Conservation (phyloP, 92 coral and sea anemone genomes). For the Paramuricea clavata region DNA sequence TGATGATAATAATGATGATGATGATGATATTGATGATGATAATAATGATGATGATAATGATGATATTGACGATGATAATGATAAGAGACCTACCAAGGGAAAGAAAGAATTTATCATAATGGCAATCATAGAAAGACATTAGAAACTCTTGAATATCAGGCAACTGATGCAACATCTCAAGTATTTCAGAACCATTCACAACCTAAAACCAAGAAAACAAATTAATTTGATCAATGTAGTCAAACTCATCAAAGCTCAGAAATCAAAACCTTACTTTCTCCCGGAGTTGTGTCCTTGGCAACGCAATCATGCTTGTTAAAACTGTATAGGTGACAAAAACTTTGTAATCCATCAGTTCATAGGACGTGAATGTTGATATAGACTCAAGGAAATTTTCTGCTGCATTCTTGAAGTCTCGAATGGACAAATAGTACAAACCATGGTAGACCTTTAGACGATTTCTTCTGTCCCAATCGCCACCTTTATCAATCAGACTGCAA, state of each 20-base stretch:
- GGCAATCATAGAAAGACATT: constrained; percentile 91
- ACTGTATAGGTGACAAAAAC: constrained; percentile 92
- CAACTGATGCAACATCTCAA: constrained; percentile 94
- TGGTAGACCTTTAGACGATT: constrained; percentile 97
- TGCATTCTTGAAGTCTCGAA: constrained; percentile 96
- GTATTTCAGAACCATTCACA: constrained; percentile 96
- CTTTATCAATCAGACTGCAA: constrained; percentile 90
- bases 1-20: neutral
- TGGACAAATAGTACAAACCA: constrained; percentile 89
- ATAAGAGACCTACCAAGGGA: constrained; percentile 79
- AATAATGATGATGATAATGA: neutral
- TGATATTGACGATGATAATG: neutral
- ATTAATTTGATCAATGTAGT: neutral
- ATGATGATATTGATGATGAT: neutral
- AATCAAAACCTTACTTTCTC: constrained; percentile 56
- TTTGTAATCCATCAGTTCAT: constrained; percentile 98
- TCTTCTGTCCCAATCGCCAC: constrained; percentile 99
- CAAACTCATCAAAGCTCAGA: neutral
- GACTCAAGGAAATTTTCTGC: constrained; percentile 94
- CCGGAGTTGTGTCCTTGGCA: constrained; percentile 89
- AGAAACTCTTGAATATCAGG: constrained; percentile 87
- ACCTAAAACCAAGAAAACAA: constrained; percentile 57
- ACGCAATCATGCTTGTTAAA: constrained; percentile 88
- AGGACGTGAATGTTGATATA: constrained; percentile 96
- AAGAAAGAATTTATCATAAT: constrained; percentile 83